Base-by-base conservation (phyloP, 2,797 vertebrate species). In the Hapalemur alaotrensis region DNA sequence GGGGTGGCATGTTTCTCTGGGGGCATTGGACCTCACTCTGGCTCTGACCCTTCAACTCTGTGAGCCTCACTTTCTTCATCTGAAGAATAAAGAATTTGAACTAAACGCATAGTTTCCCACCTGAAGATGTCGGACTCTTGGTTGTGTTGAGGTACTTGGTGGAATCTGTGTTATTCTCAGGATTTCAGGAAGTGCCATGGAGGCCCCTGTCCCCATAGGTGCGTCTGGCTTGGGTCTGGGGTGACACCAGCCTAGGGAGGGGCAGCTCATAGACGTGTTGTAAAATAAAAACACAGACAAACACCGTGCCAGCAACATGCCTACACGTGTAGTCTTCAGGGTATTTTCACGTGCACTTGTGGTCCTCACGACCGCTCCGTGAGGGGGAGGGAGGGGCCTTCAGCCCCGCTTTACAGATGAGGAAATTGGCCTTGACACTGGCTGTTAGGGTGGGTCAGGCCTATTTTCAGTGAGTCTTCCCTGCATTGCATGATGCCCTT, bases 351-450 rank as follows among this genome's bases (percentile, higher is more conserved):
- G 0, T 59, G 0, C 11, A 17, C 32, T 17, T 2, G 41, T 8
- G 12, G 0, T 65, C 17, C 35, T 43, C 10, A 0, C 1, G 5
- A 38, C 28, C 13, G 20, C 20, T 50, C 50, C 2, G 4, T 4
- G 76, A 9, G 2, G 4, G 1, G 3, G 32, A 2, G 3, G 0
- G 0, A 54, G 48, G 25, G 32, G 2, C 11, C 0, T 0, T 11
- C 6, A n/a, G 65, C 15, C 43, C 65, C 30, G 18, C 14, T 63
- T 69, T 0, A 2, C 12, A 18, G 28, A 43, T 10, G 43, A 41
- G 70, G 69, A 61, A 13, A 1, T 2, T 12, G 57, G 3, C 73
- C 22, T 82, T 46, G 35, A 23, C 32, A 25, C 15, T 1, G 12
- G 61, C 1, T 18, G 32, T 12, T 7, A 0, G 0, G 0, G 46